Evolutionary conservation across 2,888 invertebrate genomes (phyloP).

Genomic region (Exocentrus adspersus): DNA sequence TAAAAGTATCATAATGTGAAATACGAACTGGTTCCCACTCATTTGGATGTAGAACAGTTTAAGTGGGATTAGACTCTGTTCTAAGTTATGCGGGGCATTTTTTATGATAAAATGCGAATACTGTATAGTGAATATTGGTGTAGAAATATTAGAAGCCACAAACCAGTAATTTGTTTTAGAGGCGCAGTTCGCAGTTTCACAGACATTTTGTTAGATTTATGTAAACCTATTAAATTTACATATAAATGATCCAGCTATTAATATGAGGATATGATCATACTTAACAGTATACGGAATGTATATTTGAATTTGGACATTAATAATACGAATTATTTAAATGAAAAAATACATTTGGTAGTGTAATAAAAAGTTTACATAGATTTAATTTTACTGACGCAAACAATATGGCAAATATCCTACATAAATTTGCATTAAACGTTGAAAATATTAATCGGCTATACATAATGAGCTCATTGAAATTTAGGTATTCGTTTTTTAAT

Average conservation of each 20-base stretch:
- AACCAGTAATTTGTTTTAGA: slow-evolving; percentile 3
- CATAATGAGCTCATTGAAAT: slow-evolving; percentile 13
- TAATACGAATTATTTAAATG: slow-evolving; percentile 9
- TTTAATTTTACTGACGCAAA: slow-evolving; percentile 10
- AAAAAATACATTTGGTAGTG: not conserved
- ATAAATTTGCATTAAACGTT: slow-evolving; percentile 18
- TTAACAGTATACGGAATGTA: not conserved
- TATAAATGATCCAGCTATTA: slow-evolving; percentile 16
- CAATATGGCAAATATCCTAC: slow-evolving; percentile 6
- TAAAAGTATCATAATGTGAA: too few species aligned
- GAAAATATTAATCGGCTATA: slow-evolving; percentile 7
- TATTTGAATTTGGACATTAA: slow-evolving; percentile 12
- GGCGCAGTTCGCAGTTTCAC: not conserved
- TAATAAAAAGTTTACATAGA: slow-evolving; percentile 5
- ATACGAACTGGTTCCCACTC: too few species aligned
- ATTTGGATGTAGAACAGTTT: too few species aligned
- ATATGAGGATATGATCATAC: slow-evolving; percentile 7
- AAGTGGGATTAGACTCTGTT: too few species aligned
- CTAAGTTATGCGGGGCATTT: too few species aligned
- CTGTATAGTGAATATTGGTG: not conserved
- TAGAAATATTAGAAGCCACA: not conserved
- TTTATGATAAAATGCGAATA: too few species aligned
- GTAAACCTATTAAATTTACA: slow-evolving; percentile 3
- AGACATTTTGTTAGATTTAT: slow-evolving; percentile 3
- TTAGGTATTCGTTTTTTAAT: slow-evolving; percentile 4